These are phyloP conservation scores for Gryon sp. DNA, from an alignment of 1,140 invertebrate genomes.

Conservation along the genomic window DNA sequence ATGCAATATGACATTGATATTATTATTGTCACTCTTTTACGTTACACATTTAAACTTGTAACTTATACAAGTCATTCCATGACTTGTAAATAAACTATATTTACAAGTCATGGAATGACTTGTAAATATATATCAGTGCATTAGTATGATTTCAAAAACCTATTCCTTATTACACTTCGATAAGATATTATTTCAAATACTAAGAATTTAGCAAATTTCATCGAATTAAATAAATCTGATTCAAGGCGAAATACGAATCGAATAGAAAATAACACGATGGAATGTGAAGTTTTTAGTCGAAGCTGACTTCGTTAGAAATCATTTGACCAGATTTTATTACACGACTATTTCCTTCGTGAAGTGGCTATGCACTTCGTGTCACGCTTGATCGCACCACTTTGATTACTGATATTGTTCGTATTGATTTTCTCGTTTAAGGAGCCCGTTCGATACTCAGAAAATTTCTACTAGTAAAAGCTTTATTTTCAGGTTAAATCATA, in stretches of 20 bases:
- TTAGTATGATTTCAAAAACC: no score
- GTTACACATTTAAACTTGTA: slow-evolving; percentile 33
- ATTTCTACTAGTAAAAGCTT: slow-evolving; percentile 21
- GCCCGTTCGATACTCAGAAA: slow-evolving; percentile 31
- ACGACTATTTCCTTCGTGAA: slow-evolving; percentile 52
- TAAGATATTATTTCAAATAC: slow-evolving; percentile 4
- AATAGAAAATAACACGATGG: slow-evolving; percentile 15
- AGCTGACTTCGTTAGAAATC: slow-evolving; percentile 51
- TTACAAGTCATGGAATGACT: no score
- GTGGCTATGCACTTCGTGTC: slow-evolving; percentile 44
- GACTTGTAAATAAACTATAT: no score
- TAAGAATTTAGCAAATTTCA: not conserved
- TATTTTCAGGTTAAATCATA: slow-evolving; percentile 7
- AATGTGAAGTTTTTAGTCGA: slow-evolving; percentile 33
- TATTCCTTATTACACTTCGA: not conserved
- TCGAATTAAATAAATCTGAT: slow-evolving; percentile 11
- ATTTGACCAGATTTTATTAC: slow-evolving; percentile 62
- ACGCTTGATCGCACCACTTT: slow-evolving; percentile 51
- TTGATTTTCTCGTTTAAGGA: slow-evolving; percentile 52
- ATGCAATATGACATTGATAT: no score
- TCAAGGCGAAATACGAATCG: not conserved
- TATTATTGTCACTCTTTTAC: slow-evolving; percentile 42
- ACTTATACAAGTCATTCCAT: no score
- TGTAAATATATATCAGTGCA: no score
- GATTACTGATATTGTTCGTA: slow-evolving; percentile 60